These are phyloP conservation scores for Patella ulyssiponensis DNA, from an alignment of 2,888 invertebrate genomes.

Conservation along the genomic window DNA sequence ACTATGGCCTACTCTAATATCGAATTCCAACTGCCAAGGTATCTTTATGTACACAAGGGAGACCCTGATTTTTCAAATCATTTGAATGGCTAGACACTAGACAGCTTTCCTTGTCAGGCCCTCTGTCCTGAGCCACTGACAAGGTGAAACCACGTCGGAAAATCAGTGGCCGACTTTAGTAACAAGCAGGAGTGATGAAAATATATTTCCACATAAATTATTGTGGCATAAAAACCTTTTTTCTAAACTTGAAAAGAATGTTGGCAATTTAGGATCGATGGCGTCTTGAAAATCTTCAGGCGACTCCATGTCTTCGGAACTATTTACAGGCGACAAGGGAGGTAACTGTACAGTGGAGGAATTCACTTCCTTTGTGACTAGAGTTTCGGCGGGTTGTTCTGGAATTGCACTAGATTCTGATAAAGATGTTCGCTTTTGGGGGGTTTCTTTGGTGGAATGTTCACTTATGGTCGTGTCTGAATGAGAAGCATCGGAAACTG, in stretches of 20 bases:
- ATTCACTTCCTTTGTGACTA: conserved; percentile 10
- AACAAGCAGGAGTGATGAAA: too few relatives aligned
- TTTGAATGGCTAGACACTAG: too few relatives aligned
- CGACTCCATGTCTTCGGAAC: conserved; percentile 43
- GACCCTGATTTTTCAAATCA: too few relatives aligned
- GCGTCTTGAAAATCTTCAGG: conserved; percentile 57
- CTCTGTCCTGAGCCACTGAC: too few relatives aligned
- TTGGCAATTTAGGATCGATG: conserved; percentile 54
- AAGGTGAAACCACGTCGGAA: too few relatives aligned
- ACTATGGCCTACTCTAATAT: too few relatives aligned
- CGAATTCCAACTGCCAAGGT: too few relatives aligned
- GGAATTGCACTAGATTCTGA: background rate
- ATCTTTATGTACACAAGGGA: too few relatives aligned
- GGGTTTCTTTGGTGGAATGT: conserved; percentile 15
- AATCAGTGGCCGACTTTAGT: too few relatives aligned
- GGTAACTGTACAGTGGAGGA: background rate
- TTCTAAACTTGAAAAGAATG: conserved; percentile 52
- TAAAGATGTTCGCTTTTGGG: background rate
- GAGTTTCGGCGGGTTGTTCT: background rate
- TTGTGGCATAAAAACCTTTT: background rate
- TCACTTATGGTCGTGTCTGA: conserved; percentile 38
- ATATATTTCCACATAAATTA: too few relatives aligned
- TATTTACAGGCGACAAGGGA: conserved; percentile 22
- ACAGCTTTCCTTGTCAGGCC: too few relatives aligned
- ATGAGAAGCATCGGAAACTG: conserved; percentile 41